phyloP scores from a whole-genome alignment of 2,888 invertebrate genomes.

The Andrena bucephala region DNA sequence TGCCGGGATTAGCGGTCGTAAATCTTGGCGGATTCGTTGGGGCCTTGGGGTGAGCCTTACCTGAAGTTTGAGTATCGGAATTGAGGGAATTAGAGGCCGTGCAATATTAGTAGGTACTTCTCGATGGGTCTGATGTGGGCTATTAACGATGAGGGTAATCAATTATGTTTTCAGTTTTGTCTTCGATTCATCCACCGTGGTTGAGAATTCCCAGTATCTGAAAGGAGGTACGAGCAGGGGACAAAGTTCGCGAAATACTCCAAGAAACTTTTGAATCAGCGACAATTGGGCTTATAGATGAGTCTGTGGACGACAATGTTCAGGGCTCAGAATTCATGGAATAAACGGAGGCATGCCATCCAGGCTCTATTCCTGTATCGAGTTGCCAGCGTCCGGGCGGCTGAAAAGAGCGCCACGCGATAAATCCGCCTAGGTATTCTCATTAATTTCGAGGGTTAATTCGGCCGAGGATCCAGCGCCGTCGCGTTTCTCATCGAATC shows the following conservation, averaged over 20 bases:
- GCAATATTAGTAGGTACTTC: no score
- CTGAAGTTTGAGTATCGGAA: background rate
- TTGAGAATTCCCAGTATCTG: no score
- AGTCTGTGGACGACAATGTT: background rate
- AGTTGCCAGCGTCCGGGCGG: background rate
- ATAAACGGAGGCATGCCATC: background rate
- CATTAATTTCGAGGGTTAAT: constrained; percentile 58
- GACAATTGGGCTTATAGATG: background rate
- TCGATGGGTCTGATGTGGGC: no score
- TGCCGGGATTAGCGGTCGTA: background rate
- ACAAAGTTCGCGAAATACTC: no score
- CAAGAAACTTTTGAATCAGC: no score
- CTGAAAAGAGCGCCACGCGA: background rate
- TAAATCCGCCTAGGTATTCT: constrained; percentile 54
- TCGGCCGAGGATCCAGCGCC: constrained; percentile 29
- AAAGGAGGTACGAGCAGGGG: no score
- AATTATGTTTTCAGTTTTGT: no score
- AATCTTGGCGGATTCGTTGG: background rate
- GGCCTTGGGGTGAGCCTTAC: background rate
- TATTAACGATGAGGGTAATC: no score
- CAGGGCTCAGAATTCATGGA: background rate
- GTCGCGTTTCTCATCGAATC: constrained; percentile 58
- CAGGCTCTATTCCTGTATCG: constrained; percentile 16
- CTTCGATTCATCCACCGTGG: no score
- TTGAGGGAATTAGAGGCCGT: background rate